Percentiles rank a stretch among this genome's conserved stretches.
These are phyloP conservation scores for Criorhina ranunculi DNA, from an alignment of 2,888 invertebrate genomes.

Conservation along the genomic window DNA sequence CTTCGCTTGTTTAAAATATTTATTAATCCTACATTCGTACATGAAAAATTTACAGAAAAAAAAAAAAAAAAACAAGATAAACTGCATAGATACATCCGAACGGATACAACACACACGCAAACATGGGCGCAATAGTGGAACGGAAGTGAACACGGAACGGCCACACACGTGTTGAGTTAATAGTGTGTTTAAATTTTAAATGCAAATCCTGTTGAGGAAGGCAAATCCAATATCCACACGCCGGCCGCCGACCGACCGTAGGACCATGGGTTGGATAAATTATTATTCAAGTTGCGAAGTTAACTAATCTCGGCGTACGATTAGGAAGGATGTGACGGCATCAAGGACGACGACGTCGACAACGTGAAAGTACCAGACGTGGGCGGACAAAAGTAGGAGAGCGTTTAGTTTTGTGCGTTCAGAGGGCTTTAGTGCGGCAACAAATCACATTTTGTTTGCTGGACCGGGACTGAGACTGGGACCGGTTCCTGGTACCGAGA, in stretches of 20 bases:
- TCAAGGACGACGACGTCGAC: conserved; percentile 30
- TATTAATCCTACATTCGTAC: conserved; percentile 62
- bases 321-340: conserved; percentile 59
- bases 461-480: conserved; percentile 18
- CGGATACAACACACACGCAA: conserved; percentile 1
- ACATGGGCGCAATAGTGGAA: not conserved
- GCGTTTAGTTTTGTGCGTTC: conserved; percentile 31
- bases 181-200: conserved; percentile 74
- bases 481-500: conserved; percentile 11
- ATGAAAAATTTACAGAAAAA: conserved; percentile 50
- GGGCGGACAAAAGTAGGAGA: not conserved
- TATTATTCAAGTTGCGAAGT: conserved; percentile 67
- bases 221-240: conserved; percentile 17
- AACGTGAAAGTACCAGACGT: conserved; percentile 15
- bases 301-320: conserved; percentile 68
- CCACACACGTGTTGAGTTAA: conserved; percentile 72
- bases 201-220: conserved; percentile 61
- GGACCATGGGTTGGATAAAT: conserved; percentile 39
- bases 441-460: conserved; percentile 63
- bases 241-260: not conserved
- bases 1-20: conserved; percentile 66
- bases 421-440: conserved; percentile 25
- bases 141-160: conserved; percentile 7
- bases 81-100: conserved; percentile 15
- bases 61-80: conserved; percentile 35